These are phyloP conservation scores for Melinaea menophilus DNA, from an alignment of 2,888 invertebrate genomes.

Conservation along the genomic window DNA sequence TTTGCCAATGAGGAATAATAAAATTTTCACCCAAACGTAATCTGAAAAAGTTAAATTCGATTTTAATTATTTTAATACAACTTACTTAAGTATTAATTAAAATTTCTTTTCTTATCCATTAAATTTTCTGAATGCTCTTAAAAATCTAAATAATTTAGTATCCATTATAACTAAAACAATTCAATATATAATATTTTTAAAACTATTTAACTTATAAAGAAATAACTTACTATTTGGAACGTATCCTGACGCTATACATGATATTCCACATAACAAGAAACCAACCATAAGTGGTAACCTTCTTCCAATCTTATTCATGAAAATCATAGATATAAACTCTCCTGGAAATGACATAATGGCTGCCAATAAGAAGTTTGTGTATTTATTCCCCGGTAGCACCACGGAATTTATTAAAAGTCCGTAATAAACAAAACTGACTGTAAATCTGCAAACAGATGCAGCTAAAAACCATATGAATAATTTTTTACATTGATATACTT, in stretches of 20 bases:
- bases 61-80: too few relatives aligned
- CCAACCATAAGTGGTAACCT: conserved; percentile 53
- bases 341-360: conserved; percentile 66
- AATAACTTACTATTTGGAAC: background rate
- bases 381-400: conserved; percentile 60
- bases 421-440: conserved; percentile 59
- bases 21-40: background rate
- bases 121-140: too few relatives aligned
- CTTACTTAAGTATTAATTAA: too few relatives aligned
- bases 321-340: conserved; percentile 52
- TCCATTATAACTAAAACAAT: too few relatives aligned
- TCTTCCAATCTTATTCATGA: conserved; percentile 62
- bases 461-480: conserved; percentile 52
- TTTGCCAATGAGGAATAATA: background rate
- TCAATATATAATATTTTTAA: too few relatives aligned
- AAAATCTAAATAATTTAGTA: too few relatives aligned
- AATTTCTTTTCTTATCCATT: too few relatives aligned
- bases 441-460: conserved; percentile 47
- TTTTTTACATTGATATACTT: conserved; percentile 48
- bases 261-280: conserved; percentile 46
- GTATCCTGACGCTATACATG: conserved; percentile 30
- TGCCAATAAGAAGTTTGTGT: conserved; percentile 57
- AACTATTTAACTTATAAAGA: too few relatives aligned
- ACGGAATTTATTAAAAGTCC: conserved; percentile 63
- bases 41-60: background rate